Percentiles rank a stretch among this genome's conserved stretches.
Evolutionary conservation across 2,888 invertebrate genomes (phyloP).

Genomic region (Minunthozetes semirufus): DNA sequence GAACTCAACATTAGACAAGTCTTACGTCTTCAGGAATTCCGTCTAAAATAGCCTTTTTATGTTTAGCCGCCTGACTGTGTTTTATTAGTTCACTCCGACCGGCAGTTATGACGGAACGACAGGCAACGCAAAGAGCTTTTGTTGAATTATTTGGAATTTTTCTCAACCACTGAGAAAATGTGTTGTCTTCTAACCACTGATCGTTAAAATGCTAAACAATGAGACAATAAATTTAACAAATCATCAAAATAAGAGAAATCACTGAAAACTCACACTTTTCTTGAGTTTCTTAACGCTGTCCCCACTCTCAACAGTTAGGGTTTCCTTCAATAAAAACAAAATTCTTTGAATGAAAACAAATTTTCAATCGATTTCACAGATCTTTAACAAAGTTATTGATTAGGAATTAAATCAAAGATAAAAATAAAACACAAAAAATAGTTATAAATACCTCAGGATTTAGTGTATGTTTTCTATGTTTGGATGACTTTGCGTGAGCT

Average conservation of each 20-base stretch:
- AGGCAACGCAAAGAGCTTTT: constrained; percentile 35
- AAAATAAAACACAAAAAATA: no score
- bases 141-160: constrained; percentile 30
- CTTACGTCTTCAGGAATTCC: constrained; percentile 31
- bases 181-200: constrained; percentile 31
- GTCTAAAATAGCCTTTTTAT: constrained; percentile 32
- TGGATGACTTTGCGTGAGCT: constrained; percentile 35
- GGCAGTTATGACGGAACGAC: constrained; percentile 33
- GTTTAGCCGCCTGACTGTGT: constrained; percentile 36
- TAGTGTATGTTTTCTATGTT: constrained; percentile 31
- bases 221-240: not conserved
- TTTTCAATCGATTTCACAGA: not conserved
- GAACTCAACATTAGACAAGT: constrained; percentile 1
- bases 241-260: not conserved
- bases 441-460: not conserved
- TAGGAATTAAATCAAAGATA: no score
- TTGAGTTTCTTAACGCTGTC: constrained; percentile 23
- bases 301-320: not conserved
- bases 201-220: constrained; percentile 30
- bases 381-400: no score
- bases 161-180: constrained; percentile 31
- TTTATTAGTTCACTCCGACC: constrained; percentile 36
- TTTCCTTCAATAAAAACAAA: not conserved
- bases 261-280: constrained; percentile 20
- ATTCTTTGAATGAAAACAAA: not conserved